A percentile compares a stretch with the other conserved stretches of the same genome.
Conservation (phyloP, 2,888 invertebrate species). For the Campaea margaritaria region DNA sequence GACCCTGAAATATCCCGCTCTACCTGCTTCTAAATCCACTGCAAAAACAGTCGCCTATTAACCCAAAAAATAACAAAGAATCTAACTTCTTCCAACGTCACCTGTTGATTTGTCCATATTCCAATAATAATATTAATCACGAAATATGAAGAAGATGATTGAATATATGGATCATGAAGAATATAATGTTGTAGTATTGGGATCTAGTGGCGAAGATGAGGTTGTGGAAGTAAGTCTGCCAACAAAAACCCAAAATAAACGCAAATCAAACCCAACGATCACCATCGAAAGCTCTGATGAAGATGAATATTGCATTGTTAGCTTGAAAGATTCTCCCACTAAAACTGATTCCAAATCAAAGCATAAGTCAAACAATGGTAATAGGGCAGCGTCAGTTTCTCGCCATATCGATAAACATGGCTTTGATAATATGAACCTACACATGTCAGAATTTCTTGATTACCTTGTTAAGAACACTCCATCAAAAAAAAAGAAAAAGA, state of each 20-base stretch:
- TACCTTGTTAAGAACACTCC: slow-evolving; percentile 67
- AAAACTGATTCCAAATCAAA: slow-evolving; percentile 46
- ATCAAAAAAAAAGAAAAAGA: slow-evolving; percentile 74
- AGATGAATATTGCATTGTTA: slow-evolving; percentile 63
- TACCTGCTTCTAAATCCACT: slow-evolving; percentile 34
- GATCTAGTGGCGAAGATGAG: slow-evolving; percentile 80
- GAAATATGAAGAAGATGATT: slow-evolving; percentile 63
- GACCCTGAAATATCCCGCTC: slow-evolving; percentile 36
- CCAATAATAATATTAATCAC: slow-evolving; percentile 63
- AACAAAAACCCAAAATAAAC: too few relatives aligned
- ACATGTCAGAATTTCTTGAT: slow-evolving; percentile 79
- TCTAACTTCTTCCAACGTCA: slow-evolving; percentile 41
- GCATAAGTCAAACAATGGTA: slow-evolving; percentile 47
- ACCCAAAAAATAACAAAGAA: slow-evolving; percentile 63
- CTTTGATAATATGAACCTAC: slow-evolving; percentile 81
- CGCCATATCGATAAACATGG: slow-evolving; percentile 66
- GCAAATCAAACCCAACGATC: too few relatives aligned
- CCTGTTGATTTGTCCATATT: slow-evolving; percentile 65
- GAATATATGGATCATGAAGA: slow-evolving; percentile 69
- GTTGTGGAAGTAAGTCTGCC: slow-evolving; percentile 77
- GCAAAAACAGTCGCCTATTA: slow-evolving; percentile 46
- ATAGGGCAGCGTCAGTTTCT: slow-evolving; percentile 67
- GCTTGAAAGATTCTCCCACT: slow-evolving; percentile 43
- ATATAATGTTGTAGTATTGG: slow-evolving; percentile 57
- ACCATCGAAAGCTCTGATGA: slow-evolving; percentile 82